Base-by-base conservation (phyloP, 92 coral and sea anemone species). In the Palythoa caribaeorum region DNA sequence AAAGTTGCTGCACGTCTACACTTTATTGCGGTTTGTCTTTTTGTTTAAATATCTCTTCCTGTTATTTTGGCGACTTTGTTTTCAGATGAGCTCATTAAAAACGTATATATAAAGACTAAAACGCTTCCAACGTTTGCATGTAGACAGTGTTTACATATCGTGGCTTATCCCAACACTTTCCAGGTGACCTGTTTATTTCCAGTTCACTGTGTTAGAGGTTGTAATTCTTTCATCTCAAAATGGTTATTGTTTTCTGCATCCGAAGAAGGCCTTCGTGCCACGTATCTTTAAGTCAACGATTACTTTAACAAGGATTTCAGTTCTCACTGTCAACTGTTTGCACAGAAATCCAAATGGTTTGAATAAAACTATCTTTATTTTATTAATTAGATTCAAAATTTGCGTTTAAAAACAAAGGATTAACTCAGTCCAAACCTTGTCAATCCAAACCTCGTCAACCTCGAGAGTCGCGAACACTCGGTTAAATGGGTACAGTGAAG, bases 381-480 rank as follows among this genome's bases (percentile, higher is more conserved):
- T 17, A 63, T 63, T 63, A n/a, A 16, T 16, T 63, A 63, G 70
- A 63, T 63, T 63, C 70, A 63, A 63, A 63, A 63, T 63, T n/a
- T 63, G 5, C 70, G 1, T 63, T 15, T 19, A 63, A 63, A 63
- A 63, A 5, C 70, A 1, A 21, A 11, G 70, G 70, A 63, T n/a
- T 63, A 63, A 19, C n/a, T n/a, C n/a, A n/a, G n/a, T n/a, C n/a
- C n/a, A n/a, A n/a, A 15, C 28, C 7, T 14, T 1, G 1, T 2
- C 70, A 16, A n/a, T n/a, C n/a, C n/a, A 63, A 15, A n/a, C 70
- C 17, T 14, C 10, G 0, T 63, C 70, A 3, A n/a, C 7, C 8
- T n/a, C 70, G 70, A 19, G 6, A 63, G 8, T 15, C 3, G 9
- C 21, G 35, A 63, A 63, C 3, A 2, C 14, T 14, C 62, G 13